These are phyloP conservation scores for Caretta caretta DNA, from an alignment of 2,113 vertebrate species.

Conservation along the genomic window DNA sequence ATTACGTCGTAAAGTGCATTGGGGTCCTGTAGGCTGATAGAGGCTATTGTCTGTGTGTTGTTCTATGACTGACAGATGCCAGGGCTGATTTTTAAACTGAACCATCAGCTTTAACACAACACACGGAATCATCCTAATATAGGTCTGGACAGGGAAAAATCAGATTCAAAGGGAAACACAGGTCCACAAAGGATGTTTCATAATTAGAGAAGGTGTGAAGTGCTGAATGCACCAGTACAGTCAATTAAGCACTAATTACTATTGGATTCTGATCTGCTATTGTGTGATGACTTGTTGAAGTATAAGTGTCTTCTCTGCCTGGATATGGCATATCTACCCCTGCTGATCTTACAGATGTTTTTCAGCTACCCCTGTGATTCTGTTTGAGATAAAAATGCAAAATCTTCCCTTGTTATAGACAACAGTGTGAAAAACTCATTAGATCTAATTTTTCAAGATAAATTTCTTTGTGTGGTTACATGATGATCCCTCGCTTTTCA, in stretches of 20 bases:
- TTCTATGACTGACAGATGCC: conserved; percentile 5
- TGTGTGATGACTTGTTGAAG: conserved; percentile 64
- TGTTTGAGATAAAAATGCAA: conserved; percentile 47
- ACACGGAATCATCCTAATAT: conserved; percentile 22
- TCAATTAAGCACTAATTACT: conserved; percentile 83
- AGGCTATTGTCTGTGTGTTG: conserved; percentile 54
- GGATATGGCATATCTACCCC: conserved; percentile 52
- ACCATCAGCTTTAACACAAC: conserved; percentile 12
- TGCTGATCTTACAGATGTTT: conserved; percentile 73
- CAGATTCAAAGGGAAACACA: conserved; percentile 45
- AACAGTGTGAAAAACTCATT: conserved; percentile 59
- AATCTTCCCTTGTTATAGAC: conserved; percentile 32
- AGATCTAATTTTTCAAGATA: conserved; percentile 25
- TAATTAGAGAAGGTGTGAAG: conserved; percentile 58
- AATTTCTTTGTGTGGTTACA: neutral
- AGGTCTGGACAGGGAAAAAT: conserved; percentile 20
- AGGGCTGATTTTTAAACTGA: conserved; percentile 31
- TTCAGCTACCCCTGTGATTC: conserved; percentile 34
- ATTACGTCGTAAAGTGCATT: conserved; percentile 41
- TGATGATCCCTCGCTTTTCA: neutral
- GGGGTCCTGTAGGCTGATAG: conserved; percentile 51
- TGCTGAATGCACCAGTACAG: conserved; percentile 71
- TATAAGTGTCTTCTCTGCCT: conserved; percentile 54
- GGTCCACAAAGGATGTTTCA: conserved; percentile 38
- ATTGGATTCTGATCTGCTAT: conserved; percentile 67